phyloP scores from a whole-genome alignment of 2,113 vertebrate genomes.

The Ellobius talpinus region DNA sequence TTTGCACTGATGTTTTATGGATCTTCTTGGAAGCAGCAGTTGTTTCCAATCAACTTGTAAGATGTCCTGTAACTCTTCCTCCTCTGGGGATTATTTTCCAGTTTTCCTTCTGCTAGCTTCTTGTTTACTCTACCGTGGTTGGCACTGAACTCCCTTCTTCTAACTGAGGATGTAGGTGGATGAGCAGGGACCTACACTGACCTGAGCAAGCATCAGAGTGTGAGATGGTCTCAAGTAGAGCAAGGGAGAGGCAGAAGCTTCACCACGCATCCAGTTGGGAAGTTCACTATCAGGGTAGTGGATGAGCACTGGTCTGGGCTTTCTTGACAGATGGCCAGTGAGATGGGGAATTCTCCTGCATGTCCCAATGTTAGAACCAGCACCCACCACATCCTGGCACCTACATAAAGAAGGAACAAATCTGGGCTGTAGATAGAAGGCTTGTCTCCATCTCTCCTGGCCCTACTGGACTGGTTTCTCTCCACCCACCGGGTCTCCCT shows the following conservation, averaged over 20 bases:
- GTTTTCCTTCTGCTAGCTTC: not conserved
- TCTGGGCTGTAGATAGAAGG: no score
- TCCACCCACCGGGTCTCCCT: rapidly evolving
- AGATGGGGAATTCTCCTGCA: not conserved
- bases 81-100: not conserved
- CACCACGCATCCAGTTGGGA: not conserved
- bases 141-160: not conserved
- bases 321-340: not conserved
- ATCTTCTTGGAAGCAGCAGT: not conserved
- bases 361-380: not conserved
- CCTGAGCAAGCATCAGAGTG: not conserved
- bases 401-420: not conserved
- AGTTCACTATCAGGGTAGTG: not conserved
- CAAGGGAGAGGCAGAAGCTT: not conserved
- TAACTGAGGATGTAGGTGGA: not conserved
- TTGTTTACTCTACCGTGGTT: not conserved
- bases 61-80: not conserved
- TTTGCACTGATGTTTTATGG: not conserved
- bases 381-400: not conserved
- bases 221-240: not conserved
- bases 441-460: no score
- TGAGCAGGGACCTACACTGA: not conserved
- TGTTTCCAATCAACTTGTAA: no score
- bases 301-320: not conserved
- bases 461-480: no score